Base-by-base conservation (phyloP, 2,888 invertebrate species). In the Drymonia ruficornis region DNA sequence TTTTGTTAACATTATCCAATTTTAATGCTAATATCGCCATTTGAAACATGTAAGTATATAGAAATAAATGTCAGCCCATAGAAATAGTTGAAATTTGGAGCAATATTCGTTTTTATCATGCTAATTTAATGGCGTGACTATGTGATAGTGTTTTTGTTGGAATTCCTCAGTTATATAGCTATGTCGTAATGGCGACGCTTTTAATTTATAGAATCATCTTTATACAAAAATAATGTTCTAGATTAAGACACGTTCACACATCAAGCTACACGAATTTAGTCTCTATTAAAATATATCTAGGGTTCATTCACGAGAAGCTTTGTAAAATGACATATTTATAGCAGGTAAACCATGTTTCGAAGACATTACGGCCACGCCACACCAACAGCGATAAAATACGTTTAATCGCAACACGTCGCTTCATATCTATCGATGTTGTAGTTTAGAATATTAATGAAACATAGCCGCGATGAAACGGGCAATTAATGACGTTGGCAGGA, bases 401-500 rank as follows among this genome's bases (percentile, higher is more conserved):
- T 51, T 31, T 31, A 11, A 31, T 31, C 11, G 11, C 2, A 31
- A 31, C 11, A 31, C 36, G 36, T 36, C 36, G 36, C 31, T 31
- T 59, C 54, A 49, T 55, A 49, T 70, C 68, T 70, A 74, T 74
- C 70, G 71, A 55, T 63, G 70, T 74, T 81, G 80, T 77, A 85
- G 79, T 83, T 80, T 78, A 65, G 76, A 77, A 84, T 83, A 85
- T 84, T 86, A 89, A 89, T 88, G 84, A 86, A 84, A 82, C 81
- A 85, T 83, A 81, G 82, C 79, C 68, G 78, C 86, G 83, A 85
- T 89, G 87, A 88, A 86, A 83, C 77, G 85, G 80, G 70, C 88
- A 86, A 89, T 90, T 89, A 88, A 89, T 87, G 88, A 79, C 78
- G 78, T 80, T 83, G 86, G 83, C 83, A 80, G 74, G 74, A 67